A percentile compares a stretch with the other conserved stretches of the same genome.
These are phyloP conservation scores for Masticophis lateralis DNA, from an alignment of 2,797 vertebrate species.

Conservation along the genomic window DNA sequence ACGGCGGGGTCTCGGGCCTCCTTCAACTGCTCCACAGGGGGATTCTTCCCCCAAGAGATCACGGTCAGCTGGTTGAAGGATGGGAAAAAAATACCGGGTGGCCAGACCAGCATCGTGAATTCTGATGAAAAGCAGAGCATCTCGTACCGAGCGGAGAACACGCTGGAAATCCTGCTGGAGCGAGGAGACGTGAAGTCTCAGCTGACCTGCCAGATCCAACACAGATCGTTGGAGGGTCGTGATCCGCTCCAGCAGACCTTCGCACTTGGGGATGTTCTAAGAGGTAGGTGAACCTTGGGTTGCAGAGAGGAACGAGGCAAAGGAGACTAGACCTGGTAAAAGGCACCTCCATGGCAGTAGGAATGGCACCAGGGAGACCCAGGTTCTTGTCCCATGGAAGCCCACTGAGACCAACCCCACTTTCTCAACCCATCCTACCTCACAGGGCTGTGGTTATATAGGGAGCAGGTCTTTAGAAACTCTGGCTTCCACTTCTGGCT, in stretches of 20 bases:
- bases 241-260: neutral
- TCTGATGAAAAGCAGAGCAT: rapidly evolving
- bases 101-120: neutral
- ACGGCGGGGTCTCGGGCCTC: rapidly evolving
- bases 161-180: neutral
- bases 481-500: too few species aligned
- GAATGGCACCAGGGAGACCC: neutral
- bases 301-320: too few species aligned
- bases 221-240: neutral
- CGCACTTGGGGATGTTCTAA: slow-evolving; percentile 22
- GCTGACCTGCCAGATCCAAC: slow-evolving; percentile 61
- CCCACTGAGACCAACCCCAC: neutral
- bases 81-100: rapidly evolving
- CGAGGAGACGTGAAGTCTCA: neutral
- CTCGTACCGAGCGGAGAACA: slow-evolving; percentile 53
- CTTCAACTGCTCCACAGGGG: slow-evolving; percentile 55
- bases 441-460: neutral
- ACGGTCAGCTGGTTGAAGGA: slow-evolving; percentile 53
- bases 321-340: too few species aligned
- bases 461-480: too few species aligned
- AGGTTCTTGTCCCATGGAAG: neutral
- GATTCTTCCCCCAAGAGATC: slow-evolving; percentile 58
- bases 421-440: neutral
- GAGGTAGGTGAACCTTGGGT: slow-evolving; percentile 44
- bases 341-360: too few species aligned